Evolutionary conservation across 2,888 invertebrate genomes (phyloP).

Genomic region (Oxycera nigricornis): DNA sequence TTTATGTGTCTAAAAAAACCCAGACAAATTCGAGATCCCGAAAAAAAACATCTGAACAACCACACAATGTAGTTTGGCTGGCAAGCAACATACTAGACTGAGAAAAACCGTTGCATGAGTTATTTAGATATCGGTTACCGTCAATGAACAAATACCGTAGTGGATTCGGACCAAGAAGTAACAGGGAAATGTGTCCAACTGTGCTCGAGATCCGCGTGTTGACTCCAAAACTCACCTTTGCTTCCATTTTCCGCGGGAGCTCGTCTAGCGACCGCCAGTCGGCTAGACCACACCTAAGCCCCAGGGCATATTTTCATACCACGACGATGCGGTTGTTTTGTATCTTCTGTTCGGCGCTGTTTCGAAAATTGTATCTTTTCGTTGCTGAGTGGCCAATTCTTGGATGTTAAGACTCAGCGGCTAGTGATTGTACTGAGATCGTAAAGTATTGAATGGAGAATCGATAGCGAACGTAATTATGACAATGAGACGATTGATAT

Average conservation of each 20-base stretch:
- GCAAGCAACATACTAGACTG: too few relatives aligned
- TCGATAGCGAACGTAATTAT: too few relatives aligned
- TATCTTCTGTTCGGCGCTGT: not conserved
- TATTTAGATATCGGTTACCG: not conserved
- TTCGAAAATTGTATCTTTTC: not conserved
- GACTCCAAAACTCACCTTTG: not conserved
- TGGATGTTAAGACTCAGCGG: too few relatives aligned
- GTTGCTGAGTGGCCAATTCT: not conserved
- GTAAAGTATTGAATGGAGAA: too few relatives aligned
- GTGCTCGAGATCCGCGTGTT: not conserved
- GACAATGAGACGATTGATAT: too few relatives aligned
- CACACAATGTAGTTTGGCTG: too few relatives aligned
- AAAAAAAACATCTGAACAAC: too few relatives aligned
- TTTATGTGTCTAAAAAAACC: too few relatives aligned
- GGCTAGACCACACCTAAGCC: slow-evolving; percentile 50
- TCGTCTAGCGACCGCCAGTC: not conserved
- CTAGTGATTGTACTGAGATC: too few relatives aligned
- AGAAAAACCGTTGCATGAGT: not conserved
- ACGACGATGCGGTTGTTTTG: slow-evolving; percentile 50
- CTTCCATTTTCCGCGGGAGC: not conserved
- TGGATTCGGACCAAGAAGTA: not conserved
- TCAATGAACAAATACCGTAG: not conserved
- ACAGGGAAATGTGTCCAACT: not conserved
- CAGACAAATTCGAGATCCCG: too few relatives aligned
- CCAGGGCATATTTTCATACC: slow-evolving; percentile 48